Base-by-base conservation (phyloP, 2,888 invertebrate genomes). In the Andrena fulva region DNA sequence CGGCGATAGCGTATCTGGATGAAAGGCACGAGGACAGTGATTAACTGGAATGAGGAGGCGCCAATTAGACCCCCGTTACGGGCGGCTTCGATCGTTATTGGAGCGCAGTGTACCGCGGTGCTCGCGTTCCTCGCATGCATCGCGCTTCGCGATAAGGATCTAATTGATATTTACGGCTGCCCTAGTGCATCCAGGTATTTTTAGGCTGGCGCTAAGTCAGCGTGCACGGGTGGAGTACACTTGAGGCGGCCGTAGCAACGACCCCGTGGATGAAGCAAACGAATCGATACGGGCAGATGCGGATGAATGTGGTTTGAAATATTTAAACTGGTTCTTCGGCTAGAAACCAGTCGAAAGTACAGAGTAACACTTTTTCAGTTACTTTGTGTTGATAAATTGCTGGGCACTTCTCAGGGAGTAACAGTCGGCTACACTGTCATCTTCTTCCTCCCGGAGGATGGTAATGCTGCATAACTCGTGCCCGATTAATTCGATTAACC, bases 151-250 rank as follows among this genome's bases (percentile, higher is more conserved):
- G 84, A 86, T 86, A 84, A 84, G 72, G 69, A 86, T 83, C 80
- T 86, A 86, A 86, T 86, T 86, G 86, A 78, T 86, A 86, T 86
- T 86, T 86, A 86, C 78, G 76, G 73, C 64, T 80, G 78, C 64
- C 83, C 66, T 59, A 78, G 81, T 81, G 78, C 74, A 84, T 78
- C 66, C 75, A 73, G 76, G 70, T 86, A 86, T 86, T 84, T 86
- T 86, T 86, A 86, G 86, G 78, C 67, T 70, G 81, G 81, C 73
- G 81, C 84, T 84, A 78, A 84, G 81, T 86, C 84, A 86, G 83
- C 75, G 75, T 24, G 31, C 83, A 67, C 67, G 24, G 24, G 84
- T 67, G 63, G 76, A 84, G 85, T 72, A 74, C 56, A 63, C 84
- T 85, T 24, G 68, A 73, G 59, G 42, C 31, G 63, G 64, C 42